Percentiles rank a stretch among this genome's conserved stretches.
These are phyloP conservation scores for Mirza zaza DNA, from an alignment of 2,113 vertebrate genomes.

Conservation along the genomic window DNA sequence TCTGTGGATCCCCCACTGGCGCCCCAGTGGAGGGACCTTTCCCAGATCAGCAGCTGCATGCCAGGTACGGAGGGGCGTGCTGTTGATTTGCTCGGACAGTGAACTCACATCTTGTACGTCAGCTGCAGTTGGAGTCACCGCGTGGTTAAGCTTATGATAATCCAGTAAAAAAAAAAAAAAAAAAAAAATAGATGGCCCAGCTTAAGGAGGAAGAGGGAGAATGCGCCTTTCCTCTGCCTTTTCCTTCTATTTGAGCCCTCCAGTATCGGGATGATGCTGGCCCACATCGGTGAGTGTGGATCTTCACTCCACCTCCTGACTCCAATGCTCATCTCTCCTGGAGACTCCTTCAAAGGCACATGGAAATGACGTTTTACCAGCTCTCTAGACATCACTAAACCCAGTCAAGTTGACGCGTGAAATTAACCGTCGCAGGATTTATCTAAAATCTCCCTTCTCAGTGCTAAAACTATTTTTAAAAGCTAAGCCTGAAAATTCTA, in stretches of 20 bases:
- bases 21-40: too few species aligned
- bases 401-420: background rate
- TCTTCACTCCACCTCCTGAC: background rate
- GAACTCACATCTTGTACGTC: background rate
- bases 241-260: background rate
- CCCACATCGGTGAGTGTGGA: too few species aligned
- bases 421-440: background rate
- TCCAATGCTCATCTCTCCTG: background rate
- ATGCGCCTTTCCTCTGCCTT: background rate
- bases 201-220: background rate
- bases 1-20: background rate
- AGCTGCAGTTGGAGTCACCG: background rate
- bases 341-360: background rate
- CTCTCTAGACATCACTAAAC: background rate
- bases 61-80: background rate
- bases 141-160: background rate
- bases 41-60: background rate
- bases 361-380: background rate
- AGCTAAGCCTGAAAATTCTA: background rate
- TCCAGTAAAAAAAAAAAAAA: background rate
- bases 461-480: background rate
- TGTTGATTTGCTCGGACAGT: background rate
- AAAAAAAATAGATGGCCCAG: background rate
- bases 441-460: background rate
- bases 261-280: too few species aligned